Base-by-base conservation (phyloP, 1,140 invertebrate genomes). In the Episyrphus balteatus region DNA sequence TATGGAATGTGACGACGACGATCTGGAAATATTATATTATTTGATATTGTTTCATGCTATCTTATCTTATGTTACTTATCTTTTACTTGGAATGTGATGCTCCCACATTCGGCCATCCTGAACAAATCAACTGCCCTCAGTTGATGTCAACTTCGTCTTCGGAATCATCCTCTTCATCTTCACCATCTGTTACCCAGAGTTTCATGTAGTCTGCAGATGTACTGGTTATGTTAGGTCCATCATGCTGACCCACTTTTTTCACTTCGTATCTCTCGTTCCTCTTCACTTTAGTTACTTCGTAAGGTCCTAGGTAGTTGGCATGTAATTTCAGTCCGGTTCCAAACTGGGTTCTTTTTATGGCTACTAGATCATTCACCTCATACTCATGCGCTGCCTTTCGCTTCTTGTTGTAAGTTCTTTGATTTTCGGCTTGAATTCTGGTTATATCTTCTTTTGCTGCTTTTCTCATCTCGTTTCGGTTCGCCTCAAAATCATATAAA, bases 271-370 rank as follows among this genome's bases (percentile, higher is more conserved):
- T 44, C 18, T 64, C 52, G 26, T 58, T 58, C 8, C 54, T 33
- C 40, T 54, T 56, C 1, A 36, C 34, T 17, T 52, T 48, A 5
- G 42, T 39, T 9, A 62, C 52, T n/a, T 50, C 30, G 42, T 72
- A 71, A 2, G 67, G 66, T 14, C 66, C 67, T 17, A 71, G 40
- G 46, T 52, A 72, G 36, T 69, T 68, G 13, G 46, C 49, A 18
- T 56, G 50, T 10, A 71, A 19, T 42, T 71, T 71, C 11, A 60
- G 21, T 7, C 59, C 65, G 19, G 49, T 42, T 3, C 52, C 53
- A 47, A 58, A 61, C 33, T 69, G 66, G 1, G 69, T 68, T 41
- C 62, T 46, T 42, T 66, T 61, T 10, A 69, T 69, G 10, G 61
- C 66, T 6, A 70, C 61, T 38, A 62, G 30, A 47, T 69, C 59